These are phyloP conservation scores for Argyresthia albistria DNA, from an alignment of 2,888 invertebrate species.

Conservation along the genomic window DNA sequence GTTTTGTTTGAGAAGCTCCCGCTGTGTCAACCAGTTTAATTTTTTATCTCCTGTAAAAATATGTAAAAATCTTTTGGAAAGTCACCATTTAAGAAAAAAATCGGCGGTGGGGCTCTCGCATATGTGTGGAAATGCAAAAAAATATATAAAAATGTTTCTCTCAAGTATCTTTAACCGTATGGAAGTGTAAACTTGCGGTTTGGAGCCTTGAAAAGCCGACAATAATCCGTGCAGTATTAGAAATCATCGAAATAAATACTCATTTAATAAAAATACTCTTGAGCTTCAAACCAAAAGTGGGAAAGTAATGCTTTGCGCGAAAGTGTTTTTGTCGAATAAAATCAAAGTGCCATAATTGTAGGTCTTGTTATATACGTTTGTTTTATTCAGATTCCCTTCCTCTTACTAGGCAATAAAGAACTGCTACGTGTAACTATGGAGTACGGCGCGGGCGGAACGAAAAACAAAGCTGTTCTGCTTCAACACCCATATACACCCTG, in stretches of 20 bases:
- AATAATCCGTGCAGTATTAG: conserved; percentile 14
- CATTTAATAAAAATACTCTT: not conserved
- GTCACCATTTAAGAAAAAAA: too few species aligned
- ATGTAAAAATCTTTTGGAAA: conserved; percentile 2
- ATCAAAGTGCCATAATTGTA: conserved; percentile 49
- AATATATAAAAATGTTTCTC: not conserved
- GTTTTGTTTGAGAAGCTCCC: too few species aligned
- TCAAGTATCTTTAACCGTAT: conserved; percentile 1
- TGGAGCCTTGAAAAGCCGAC: conserved; percentile 9
- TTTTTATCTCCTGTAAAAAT: too few species aligned
- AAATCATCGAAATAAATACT: conserved; percentile 5
- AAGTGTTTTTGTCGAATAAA: conserved; percentile 22
- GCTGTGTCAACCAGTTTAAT: too few species aligned
- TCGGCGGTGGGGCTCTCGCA: too few species aligned
- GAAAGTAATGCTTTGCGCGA: conserved; percentile 12
- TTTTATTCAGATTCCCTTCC: conserved; percentile 6
- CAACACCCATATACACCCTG: too few species aligned
- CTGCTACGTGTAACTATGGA: too few species aligned
- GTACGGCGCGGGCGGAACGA: too few species aligned
- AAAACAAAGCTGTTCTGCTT: too few species aligned
- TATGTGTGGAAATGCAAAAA: too few species aligned
- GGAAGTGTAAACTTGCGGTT: conserved; percentile 10
- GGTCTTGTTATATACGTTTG: conserved; percentile 31
- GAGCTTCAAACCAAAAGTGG: conserved; percentile 26
- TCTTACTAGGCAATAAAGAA: too few species aligned